phyloP scores from a whole-genome alignment of 2,797 vertebrate species.

The Sardinella longiceps region DNA sequence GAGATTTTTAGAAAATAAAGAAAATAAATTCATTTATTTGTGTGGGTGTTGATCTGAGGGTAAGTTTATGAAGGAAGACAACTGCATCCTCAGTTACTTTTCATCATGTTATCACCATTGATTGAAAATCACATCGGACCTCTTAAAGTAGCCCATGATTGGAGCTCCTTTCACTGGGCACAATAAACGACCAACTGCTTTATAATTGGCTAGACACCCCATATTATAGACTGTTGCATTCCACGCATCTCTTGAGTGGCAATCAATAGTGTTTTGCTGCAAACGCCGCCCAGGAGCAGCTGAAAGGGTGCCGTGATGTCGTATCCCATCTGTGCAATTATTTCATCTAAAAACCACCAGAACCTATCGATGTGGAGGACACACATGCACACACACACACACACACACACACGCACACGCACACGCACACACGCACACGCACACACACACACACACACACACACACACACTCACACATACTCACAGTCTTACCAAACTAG shows the following conservation, averaged over 20 bases:
- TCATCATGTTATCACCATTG: neutral
- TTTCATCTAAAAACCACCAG: neutral
- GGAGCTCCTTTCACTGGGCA: neutral
- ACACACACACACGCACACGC: neutral
- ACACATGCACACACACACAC: no score
- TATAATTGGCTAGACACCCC: neutral
- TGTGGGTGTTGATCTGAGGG: neutral
- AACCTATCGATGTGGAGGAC: neutral
- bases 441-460: no score
- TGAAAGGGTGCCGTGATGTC: neutral
- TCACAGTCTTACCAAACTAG: neutral
- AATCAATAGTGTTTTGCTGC: slow-evolving; percentile 7
- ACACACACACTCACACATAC: neutral
- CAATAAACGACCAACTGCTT: neutral
- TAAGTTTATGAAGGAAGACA: neutral
- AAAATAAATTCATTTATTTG: neutral
- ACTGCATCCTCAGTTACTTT: neutral
- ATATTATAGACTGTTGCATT: neutral
- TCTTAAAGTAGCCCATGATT: neutral
- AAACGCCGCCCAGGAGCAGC: neutral
- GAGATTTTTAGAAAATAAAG: no score
- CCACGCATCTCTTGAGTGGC: neutral
- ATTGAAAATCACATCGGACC: neutral
- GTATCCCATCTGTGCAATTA: neutral
- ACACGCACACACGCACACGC: neutral